Percentiles rank a stretch among this genome's conserved stretches.
These are phyloP conservation scores for Agrotis puta DNA, from an alignment of 2,888 invertebrate genomes.

Conservation along the genomic window DNA sequence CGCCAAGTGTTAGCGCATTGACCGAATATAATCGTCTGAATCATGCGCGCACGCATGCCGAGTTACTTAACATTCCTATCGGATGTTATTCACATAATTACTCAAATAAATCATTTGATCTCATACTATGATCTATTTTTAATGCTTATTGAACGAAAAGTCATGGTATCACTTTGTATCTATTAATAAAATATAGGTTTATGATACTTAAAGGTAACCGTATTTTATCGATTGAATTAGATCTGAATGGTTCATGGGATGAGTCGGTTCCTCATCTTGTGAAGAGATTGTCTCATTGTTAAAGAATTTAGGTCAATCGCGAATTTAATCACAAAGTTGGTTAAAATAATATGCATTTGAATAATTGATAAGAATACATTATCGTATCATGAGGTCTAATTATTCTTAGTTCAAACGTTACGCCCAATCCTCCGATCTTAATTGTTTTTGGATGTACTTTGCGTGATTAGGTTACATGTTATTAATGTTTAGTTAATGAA, in stretches of 20 bases:
- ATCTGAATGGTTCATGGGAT: background rate
- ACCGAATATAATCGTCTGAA: constrained; percentile 86
- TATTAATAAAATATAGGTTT: constrained; percentile 59
- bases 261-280: constrained; percentile 21
- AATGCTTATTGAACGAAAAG: constrained; percentile 58
- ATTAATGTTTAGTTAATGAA: background rate
- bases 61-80: constrained; percentile 89
- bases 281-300: constrained; percentile 25
- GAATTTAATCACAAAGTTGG: constrained; percentile 37
- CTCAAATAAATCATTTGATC: constrained; percentile 84
- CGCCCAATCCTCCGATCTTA: constrained; percentile 32
- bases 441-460: constrained; percentile 33
- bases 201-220: constrained; percentile 50
- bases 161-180: constrained; percentile 53
- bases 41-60: constrained; percentile 80
- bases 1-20: constrained; percentile 86
- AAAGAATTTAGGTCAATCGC: constrained; percentile 41
- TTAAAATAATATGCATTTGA: constrained; percentile 49
- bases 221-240: constrained; percentile 43
- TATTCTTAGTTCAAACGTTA: constrained; percentile 52
- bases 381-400: constrained; percentile 50
- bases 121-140: constrained; percentile 69
- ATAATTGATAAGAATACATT: constrained; percentile 46
- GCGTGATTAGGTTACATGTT: background rate
- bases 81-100: constrained; percentile 86